Evolutionary conservation across 1,140 invertebrate species (phyloP).

Genomic region (Dendrolimus punctatus): DNA sequence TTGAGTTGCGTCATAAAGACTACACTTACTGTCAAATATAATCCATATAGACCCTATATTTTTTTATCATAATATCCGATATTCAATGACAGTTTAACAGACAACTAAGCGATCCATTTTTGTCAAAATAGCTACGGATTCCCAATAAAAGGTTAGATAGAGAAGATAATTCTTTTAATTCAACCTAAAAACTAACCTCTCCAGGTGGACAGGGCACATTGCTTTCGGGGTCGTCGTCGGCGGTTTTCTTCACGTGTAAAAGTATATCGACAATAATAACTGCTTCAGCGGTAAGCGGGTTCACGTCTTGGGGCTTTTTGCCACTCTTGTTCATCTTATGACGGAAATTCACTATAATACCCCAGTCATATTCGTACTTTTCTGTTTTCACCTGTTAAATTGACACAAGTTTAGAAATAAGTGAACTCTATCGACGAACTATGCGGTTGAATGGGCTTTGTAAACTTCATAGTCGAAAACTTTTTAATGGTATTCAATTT

Average conservation of each 20-base stretch:
- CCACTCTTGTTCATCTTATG: conserved; percentile 74
- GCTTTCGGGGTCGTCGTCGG: conserved; percentile 72
- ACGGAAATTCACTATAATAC: conserved; percentile 94
- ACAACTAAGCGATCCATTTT: too few relatives aligned
- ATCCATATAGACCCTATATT: too few relatives aligned
- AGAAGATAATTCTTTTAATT: not conserved
- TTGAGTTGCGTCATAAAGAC: too few relatives aligned
- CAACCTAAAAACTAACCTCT: conserved; percentile 61
- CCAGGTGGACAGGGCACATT: conserved; percentile 76
- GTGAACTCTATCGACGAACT: too few relatives aligned
- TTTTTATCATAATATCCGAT: too few relatives aligned
- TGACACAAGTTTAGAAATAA: conserved; percentile 2
- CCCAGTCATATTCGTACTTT: conserved; percentile 95
- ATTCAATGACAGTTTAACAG: too few relatives aligned
- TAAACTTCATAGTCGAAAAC: too few relatives aligned
- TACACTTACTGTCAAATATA: too few relatives aligned
- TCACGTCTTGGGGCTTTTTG: conserved; percentile 61
- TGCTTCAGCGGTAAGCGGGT: conserved; percentile 74
- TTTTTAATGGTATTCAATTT: too few relatives aligned
- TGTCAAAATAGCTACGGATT: not conserved
- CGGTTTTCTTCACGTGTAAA: conserved; percentile 80
- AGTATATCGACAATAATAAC: conserved; percentile 87
- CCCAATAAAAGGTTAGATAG: not conserved
- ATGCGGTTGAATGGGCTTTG: too few relatives aligned
- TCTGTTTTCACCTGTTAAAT: conserved; percentile 84